Evolutionary conservation across 2,888 invertebrate species (phyloP).

Genomic region (Caenorhabditis auriculariae): DNA sequence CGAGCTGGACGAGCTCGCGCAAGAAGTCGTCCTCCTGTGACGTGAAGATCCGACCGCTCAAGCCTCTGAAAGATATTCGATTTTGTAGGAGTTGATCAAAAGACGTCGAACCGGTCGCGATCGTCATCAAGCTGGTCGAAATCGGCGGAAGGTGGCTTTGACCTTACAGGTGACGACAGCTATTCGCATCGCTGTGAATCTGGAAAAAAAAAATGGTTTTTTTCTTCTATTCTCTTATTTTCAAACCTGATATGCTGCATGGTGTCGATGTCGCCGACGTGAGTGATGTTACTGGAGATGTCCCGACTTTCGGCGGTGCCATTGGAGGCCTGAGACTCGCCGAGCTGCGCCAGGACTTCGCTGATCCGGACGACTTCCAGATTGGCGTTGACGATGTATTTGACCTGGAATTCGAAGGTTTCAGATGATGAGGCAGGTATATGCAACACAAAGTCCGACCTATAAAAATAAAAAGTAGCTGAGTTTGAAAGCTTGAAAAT

Average conservation of each 20-base stretch:
- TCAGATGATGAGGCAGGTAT: no score
- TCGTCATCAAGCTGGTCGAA: constrained; percentile 19
- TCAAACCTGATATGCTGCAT: constrained; percentile 55
- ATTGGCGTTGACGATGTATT: constrained; percentile 54
- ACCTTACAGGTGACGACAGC: constrained; percentile 63
- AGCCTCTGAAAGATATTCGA: background rate
- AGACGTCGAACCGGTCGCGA: no score
- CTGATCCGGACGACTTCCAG: constrained; percentile 48
- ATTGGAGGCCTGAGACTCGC: constrained; percentile 28
- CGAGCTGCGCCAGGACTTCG: constrained; percentile 47
- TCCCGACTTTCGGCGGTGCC: constrained; percentile 35
- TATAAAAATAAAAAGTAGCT: no score
- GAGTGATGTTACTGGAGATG: constrained; percentile 52
- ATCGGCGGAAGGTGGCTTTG: constrained; percentile 58
- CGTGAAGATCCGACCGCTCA: background rate
- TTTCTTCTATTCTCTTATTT: background rate
- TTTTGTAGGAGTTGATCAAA: no score
- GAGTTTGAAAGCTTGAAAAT: no score
- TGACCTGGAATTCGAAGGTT: no score
- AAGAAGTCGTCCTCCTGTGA: constrained; percentile 53
- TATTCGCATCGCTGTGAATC: constrained; percentile 61
- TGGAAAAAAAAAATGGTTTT: constrained; percentile 5
- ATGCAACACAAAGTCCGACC: no score
- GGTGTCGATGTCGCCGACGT: constrained; percentile 59
- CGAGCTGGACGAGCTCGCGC: constrained; percentile 54